Percentiles rank a stretch among this genome's conserved stretches.
Evolutionary conservation across 2,888 invertebrate genomes (phyloP).

Genomic region (Phortica okadai): DNA sequence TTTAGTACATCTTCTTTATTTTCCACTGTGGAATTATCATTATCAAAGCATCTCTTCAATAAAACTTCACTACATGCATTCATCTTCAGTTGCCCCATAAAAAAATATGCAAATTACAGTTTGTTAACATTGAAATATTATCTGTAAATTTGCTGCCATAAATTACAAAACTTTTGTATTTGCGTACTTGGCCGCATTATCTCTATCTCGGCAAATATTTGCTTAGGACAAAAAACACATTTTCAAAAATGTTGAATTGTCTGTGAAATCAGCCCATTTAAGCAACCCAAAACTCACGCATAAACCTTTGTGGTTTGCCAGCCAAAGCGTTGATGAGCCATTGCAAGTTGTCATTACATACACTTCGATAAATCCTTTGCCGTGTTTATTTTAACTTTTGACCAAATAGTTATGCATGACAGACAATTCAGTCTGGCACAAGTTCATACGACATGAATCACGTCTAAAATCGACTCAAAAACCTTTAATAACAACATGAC

Average conservation of each 20-base stretch:
- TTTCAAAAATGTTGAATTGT: neutral
- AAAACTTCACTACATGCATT: neutral
- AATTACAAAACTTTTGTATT: conserved; percentile 5
- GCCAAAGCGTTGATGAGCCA: neutral
- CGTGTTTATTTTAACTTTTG: neutral
- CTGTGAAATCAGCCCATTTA: neutral
- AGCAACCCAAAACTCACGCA: neutral
- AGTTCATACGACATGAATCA: neutral
- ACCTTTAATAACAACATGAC: neutral
- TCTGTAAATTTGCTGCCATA: conserved; percentile 14
- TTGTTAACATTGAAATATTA: conserved; percentile 26
- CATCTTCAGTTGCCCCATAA: neutral
- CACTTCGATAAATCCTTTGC: neutral
- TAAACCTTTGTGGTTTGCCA: neutral
- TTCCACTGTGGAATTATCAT: no score
- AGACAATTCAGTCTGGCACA: neutral
- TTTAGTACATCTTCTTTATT: no score
- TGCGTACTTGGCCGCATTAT: neutral
- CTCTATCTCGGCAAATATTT: neutral
- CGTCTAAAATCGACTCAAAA: neutral
- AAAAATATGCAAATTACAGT: conserved; percentile 1
- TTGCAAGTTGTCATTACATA: neutral
- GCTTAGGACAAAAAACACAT: neutral
- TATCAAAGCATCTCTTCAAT: no score
- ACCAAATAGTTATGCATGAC: neutral